These are phyloP conservation scores for Cichladusa arquata DNA, from an alignment of 2,113 vertebrate genomes.

Conservation along the genomic window DNA sequence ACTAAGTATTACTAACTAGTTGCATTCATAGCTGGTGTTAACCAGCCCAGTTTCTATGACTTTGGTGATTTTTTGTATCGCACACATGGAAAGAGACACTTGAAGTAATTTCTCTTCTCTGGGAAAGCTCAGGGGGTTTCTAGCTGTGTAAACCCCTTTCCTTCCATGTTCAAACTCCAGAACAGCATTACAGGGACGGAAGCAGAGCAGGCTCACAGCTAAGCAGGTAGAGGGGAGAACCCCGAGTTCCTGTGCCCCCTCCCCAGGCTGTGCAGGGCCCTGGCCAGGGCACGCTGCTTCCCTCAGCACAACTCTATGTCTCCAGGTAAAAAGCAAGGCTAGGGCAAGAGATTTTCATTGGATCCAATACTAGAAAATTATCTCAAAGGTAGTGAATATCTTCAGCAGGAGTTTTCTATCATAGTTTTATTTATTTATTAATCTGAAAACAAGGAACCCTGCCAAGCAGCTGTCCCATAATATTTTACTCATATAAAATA, in stretches of 20 bases:
- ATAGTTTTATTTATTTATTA: neutral
- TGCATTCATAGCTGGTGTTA: neutral
- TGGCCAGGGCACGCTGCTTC: neutral
- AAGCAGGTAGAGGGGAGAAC: neutral
- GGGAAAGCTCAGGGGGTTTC: neutral
- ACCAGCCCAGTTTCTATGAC: neutral
- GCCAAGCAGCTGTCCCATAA: neutral
- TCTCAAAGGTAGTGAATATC: neutral
- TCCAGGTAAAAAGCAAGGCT: neutral
- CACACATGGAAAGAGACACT: neutral
- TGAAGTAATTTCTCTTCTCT: neutral
- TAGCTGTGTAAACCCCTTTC: neutral
- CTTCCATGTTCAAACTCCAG: neutral
- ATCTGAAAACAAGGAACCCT: neutral
- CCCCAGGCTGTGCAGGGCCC: neutral
- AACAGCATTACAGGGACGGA: rapidly evolving
- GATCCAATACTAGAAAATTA: neutral
- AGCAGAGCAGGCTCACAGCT: neutral
- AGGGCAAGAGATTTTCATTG: neutral
- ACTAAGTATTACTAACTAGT: neutral
- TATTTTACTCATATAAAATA: neutral
- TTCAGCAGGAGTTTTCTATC: neutral
- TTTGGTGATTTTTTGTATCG: neutral
- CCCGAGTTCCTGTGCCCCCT: rapidly evolving
- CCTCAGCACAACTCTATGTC: neutral